Base-by-base conservation (phyloP, 2,797 vertebrate genomes). In the Caiman crocodilus region DNA sequence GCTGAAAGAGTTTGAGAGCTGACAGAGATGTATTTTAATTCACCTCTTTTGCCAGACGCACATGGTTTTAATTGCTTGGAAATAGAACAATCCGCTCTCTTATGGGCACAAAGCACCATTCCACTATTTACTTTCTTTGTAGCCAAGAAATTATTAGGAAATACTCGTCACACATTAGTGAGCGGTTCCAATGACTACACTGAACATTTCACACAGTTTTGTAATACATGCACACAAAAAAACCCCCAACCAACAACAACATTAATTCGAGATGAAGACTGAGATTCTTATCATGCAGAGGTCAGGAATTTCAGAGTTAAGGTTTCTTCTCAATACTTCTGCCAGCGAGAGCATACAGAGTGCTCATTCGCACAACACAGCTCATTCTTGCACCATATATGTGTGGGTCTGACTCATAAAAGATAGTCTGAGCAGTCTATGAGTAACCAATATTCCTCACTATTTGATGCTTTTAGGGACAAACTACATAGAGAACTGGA, bases 161-260 rank as follows among this genome's bases (percentile, higher is more conserved):
- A 96, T 96, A 95, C 90, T 95, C 96, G 94, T 94, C 96, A 94
- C 92, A 89, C 95, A 92, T 94, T 95, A 96, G 90, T 88, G 95
- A 94, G 94, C 90, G 94, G 94, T 95, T 92, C 90, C 26, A 90
- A 82, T 96, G 91, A 95, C 90, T 94, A 65, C 86, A 28, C 85
- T 21, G 60, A 92, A 79, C 90, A 69, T 91, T 94, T 92, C 88
- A 91, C 76, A 71, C 91, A 56, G 71, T 15, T 94, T 63, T 89
- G 85, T 84, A 89, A 94, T 67, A 28, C 5, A 71, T 13, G 88
- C 82, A 69, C 89, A 90, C 26, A 35, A 79, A 82, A 73, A 91
- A 76, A 1, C 1, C 5, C 5, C 1, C 76, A 76, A 90, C 79
- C 78, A 1, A 0, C n/a, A 82, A 7, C 90, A 57, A 89, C 1